Percentiles rank a stretch among this genome's conserved stretches.
Conservation (phyloP, 1,140 invertebrate genomes). For the Orchestia grillus region DNA sequence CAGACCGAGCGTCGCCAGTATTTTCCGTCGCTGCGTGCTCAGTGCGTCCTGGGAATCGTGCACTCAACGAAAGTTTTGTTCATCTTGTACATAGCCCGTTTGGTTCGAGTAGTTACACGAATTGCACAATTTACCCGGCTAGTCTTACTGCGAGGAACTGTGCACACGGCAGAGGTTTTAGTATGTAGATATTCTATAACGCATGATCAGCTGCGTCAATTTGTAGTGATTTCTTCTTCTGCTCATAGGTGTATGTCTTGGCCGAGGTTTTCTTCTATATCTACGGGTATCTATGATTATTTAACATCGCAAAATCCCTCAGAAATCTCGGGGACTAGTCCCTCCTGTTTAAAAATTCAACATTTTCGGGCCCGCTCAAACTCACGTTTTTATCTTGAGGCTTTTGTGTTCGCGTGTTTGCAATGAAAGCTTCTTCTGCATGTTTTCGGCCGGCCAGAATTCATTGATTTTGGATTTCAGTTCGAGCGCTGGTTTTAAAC, state of each 20-base stretch:
- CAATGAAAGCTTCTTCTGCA: background rate
- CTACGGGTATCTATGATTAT: background rate
- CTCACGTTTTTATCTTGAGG: background rate
- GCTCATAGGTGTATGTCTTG: background rate
- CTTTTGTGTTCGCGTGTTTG: background rate
- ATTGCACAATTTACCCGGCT: no score
- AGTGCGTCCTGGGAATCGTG: background rate
- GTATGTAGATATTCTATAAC: no score
- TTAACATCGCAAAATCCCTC: background rate
- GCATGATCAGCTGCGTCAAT: background rate
- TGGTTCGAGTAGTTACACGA: no score
- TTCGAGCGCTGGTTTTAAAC: no score
- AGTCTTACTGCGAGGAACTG: no score
- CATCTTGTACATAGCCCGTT: no score
- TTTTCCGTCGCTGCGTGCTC: background rate
- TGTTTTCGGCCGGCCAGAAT: background rate
- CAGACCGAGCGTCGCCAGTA: background rate
- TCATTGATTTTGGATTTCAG: background rate
- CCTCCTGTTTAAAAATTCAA: background rate
- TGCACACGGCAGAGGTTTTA: no score
- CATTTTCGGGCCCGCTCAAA: background rate
- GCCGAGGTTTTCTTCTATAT: background rate
- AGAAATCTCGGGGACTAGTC: background rate
- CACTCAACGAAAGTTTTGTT: background rate
- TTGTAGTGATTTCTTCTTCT: background rate